Evolutionary conservation across 2,797 vertebrate genomes (phyloP).

Genomic region (Gobio occitaniae): DNA sequence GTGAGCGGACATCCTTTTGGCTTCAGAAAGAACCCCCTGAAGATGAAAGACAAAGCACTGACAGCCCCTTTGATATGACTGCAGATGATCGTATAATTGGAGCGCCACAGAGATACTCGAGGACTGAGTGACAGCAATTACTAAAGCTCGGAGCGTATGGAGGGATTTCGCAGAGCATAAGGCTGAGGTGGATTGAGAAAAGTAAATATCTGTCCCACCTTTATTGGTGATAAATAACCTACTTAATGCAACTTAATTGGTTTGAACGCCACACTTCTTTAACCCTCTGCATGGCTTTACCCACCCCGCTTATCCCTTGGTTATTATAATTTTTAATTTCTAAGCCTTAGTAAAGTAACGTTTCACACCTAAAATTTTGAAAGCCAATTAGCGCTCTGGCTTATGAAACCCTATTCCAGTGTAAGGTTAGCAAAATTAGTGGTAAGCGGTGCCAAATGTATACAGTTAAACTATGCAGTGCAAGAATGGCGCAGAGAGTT

Average conservation of each 20-base stretch:
- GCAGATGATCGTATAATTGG: conserved; percentile 58
- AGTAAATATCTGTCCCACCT: not conserved
- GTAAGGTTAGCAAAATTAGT: not conserved
- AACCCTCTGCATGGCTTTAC: not conserved
- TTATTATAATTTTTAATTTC: not conserved
- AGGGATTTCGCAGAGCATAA: not conserved
- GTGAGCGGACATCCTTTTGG: conserved; percentile 48
- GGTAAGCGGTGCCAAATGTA: not conserved
- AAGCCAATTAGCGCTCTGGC: conserved; percentile 20
- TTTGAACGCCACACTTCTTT: not conserved
- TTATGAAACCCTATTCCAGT: not conserved
- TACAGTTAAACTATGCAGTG: not conserved
- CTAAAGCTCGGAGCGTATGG: conserved; percentile 4
- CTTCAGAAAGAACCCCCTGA: conserved; percentile 46
- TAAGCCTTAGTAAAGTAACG: not conserved
- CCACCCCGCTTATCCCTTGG: not conserved
- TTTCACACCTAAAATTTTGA: conserved; percentile 4
- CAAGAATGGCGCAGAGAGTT: not conserved
- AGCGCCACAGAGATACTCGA: conserved; percentile 37
- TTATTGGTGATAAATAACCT: conserved; percentile 1
- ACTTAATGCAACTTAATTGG: not conserved
- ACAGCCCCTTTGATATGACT: conserved; percentile 60
- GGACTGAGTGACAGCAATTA: conserved; percentile 40
- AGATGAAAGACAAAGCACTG: conserved; percentile 54
- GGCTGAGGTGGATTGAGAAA: not conserved